Evolutionary conservation across 2,113 vertebrate genomes (phyloP), one percentile per base, ranked within the genome.

Genomic region (Bagarius yarrelli): DNA sequence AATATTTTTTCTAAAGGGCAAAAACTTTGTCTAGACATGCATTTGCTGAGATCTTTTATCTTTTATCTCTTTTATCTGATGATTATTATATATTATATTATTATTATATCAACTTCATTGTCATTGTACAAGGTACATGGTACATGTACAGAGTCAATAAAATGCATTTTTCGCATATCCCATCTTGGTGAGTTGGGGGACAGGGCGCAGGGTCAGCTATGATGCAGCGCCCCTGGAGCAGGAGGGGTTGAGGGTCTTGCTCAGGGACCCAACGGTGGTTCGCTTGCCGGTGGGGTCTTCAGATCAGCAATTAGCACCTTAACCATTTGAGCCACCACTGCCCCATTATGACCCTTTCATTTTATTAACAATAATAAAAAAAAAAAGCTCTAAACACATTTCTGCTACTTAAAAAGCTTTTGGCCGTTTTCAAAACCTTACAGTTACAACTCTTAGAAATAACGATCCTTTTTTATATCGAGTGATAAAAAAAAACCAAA

Each of bases 11-110:
- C n/a, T 25, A 50, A 36, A 30, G 55, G 34, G 11, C 64, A 23
- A 66, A n/a, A 36, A 71, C 55, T 44, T 60, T 32, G 78, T 80
- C 78, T 80, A 71, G 78, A 71, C 78, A 60, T 44, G 32, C 78
- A 71, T 80, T 70, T 71, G 78, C 36, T 1, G 64, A 69, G 8
- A 8, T 57, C 23, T 40, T 56, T 44, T n/a, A 23, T 0, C 69
- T 30, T 4, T 18, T 32, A 56, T 50, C 34, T 34, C 18, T 70
- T 30, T n/a, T 11, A 25, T 79, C 13, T 18, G 25, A 56, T 23
- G 4, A 69, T 5, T 36, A 70, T n/a, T 18, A 70, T 50, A 40
- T 23, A 6, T 40, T 40, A 6, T 40, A n/a, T n/a, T n/a, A n/a
- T n/a, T n/a, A n/a, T n/a, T n/a, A n/a, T n/a, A n/a, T n/a, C n/a